These are phyloP conservation scores for Microplitis mediator DNA, from an alignment of 1,140 invertebrate species.

Conservation along the genomic window DNA sequence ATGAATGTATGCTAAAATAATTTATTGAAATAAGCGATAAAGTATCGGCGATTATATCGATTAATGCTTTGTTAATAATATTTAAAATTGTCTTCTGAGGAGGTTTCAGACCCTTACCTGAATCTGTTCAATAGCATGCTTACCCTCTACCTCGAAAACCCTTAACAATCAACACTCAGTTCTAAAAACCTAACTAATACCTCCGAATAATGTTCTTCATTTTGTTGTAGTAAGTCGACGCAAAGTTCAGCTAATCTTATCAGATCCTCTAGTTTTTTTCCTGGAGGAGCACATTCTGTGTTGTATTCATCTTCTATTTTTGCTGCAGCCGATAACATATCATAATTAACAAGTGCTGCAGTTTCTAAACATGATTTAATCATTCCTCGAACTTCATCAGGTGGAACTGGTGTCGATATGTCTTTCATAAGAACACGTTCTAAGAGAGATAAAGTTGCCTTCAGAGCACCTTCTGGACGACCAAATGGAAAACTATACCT, in stretches of 20 bases:
- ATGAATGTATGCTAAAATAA: not conserved
- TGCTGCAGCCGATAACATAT: constrained; percentile 92
- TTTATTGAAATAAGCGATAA: not conserved
- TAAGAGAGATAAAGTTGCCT: constrained; percentile 93
- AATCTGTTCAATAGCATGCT: constrained; percentile 40
- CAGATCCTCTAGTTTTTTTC: constrained; percentile 93
- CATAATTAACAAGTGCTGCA: constrained; percentile 97
- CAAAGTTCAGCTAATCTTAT: constrained; percentile 97
- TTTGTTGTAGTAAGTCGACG: constrained; percentile 97
- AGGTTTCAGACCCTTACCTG: constrained; percentile 52
- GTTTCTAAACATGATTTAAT: constrained; percentile 98
- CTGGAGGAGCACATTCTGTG: constrained; percentile 81
- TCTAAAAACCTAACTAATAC: constrained; percentile 72
- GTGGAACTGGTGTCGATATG: constrained; percentile 94
- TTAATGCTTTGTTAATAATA: not conserved
- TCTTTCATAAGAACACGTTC: constrained; percentile 99
- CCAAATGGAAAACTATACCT: constrained; percentile 99
- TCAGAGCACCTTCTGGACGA: constrained; percentile 94
- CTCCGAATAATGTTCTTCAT: constrained; percentile 99
- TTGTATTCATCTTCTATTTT: constrained; percentile 94
- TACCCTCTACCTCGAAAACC: constrained; percentile 53
- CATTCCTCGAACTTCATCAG: constrained; percentile 93
- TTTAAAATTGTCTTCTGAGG: constrained; percentile 49
- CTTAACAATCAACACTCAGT: constrained; percentile 54
- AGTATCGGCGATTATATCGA: not conserved